Base-by-base conservation (phyloP, 2,888 invertebrate genomes). In the Acanthopleura granulata region DNA sequence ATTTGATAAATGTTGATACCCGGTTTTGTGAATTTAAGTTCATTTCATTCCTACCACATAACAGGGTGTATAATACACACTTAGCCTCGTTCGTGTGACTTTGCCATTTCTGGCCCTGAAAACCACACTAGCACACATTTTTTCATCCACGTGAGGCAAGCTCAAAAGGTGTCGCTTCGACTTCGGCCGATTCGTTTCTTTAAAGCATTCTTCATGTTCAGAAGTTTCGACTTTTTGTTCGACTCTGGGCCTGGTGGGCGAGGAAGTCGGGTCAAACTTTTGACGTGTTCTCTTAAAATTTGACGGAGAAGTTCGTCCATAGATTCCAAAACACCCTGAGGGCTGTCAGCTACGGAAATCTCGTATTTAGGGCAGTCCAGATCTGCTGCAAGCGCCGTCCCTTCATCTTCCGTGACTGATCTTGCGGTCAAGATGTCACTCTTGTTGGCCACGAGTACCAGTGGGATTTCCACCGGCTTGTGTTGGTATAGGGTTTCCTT, bases 191-290 rank as follows among this genome's bases (percentile, higher is more conserved):
- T 87, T 66, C 87, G 78, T 79, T 86, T 87, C 78, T 87, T 87
- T 71, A 88, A 82, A 11, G 86, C 88, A 50, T 86, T 84, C 77
- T 87, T 87, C 85, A 88, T 87, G 78, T 84, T 87, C 77, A 84
- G 84, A 11, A 88, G 80, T 75, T 86, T 83, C 16, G 86, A 85
- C 78, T 72, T 74, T 62, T 83, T 81, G 16, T 72, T 72, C 51
- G 74, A 74, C 76, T 80, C 81, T 57, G 80, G 72, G 14, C 77
- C 80, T 11, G 81, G 73, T 11, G 78, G 77, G 30, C 77, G 75
- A 30, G 76, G 78, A 0, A 75, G 74, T 12, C 78, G 51, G 50
- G 80, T 82, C 30, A 84, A 71, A 62, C 73, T 81, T 76, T 87
- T 86, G 16, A 87, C 81, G 77, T 83, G 83, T 72, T 88, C 86